Evolutionary conservation across 2,888 invertebrate species (phyloP), one percentile per base, ranked within the genome.

Genomic region (Catocala sponsa): DNA sequence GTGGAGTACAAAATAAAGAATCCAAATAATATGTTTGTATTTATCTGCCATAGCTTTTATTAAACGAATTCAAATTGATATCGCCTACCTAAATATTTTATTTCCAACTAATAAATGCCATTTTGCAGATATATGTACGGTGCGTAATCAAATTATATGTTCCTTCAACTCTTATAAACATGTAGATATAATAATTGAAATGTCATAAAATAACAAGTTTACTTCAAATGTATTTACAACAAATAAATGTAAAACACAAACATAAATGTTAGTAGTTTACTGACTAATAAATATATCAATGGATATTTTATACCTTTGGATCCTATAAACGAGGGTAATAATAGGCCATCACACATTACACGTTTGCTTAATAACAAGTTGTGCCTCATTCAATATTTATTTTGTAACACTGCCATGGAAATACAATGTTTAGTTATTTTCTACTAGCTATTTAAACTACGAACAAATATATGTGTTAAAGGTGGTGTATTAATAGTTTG

Each of bases 211-310:
- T 38, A 41, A 55, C 43, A 55, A 41, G 25, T 13, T 9, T 9
- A 11, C n/a, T 13, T 47, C 4, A 9, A 25, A 38, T 41, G 11
- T 38, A 52, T 42, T 52, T 25, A 15, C 42, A 41, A 52, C 5
- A 52, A 52, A 42, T 38, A 42, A 43, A 35, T 43, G 33, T 43
- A 43, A 25, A 53, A n/a, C 15, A 32, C 48, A 35, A n/a, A 44
- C 54, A 35, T 53, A 57, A 56, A 49, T 32, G 54, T 35, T 33
- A 53, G 48, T 57, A 25, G 54, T 46, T 51, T 57, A 46, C 43
- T 33, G 33, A 46, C 55, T 46, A 15, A 46, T 46, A 46, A 46
- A 46, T 46, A 44, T 44, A 46, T 46, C 15, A 46, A 46, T 9
- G 4, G 46, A 15, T 7, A 12, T 46, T 46, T 46, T 46, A 46